Conservation (phyloP, 2,797 vertebrate species). For the Gastrophryne carolinensis region DNA sequence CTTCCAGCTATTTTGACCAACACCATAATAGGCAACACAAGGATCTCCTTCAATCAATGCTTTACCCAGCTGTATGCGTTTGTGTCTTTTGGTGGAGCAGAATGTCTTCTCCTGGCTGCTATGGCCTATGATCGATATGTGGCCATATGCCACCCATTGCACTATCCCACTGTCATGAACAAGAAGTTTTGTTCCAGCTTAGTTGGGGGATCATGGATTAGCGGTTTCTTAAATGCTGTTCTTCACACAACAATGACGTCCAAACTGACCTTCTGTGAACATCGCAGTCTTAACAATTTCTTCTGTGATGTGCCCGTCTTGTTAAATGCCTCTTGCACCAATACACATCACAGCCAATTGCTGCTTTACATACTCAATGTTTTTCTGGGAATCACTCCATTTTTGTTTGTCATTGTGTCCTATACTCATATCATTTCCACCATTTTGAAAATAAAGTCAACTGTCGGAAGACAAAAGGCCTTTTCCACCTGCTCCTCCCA, state of each 20-base stretch:
- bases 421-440: conserved; percentile 48
- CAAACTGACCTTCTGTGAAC: conserved; percentile 49
- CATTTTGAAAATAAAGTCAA: too few species aligned
- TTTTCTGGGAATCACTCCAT: conserved; percentile 44
- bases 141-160: background rate
- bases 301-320: conserved; percentile 57
- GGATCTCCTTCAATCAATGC: conserved; percentile 53
- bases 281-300: conserved; percentile 49
- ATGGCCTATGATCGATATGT: conserved; percentile 55
- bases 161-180: background rate
- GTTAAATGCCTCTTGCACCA: conserved; percentile 52
- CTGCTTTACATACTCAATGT: conserved; percentile 52
- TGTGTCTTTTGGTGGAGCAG: conserved; percentile 56
- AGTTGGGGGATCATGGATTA: background rate
- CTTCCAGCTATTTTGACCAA: conserved; percentile 54
- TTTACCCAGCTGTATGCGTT: conserved; percentile 58
- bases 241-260: conserved; percentile 53
- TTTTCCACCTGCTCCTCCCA: conserved; percentile 58
- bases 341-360: conserved; percentile 39
- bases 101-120: conserved; percentile 53
- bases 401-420: conserved; percentile 49
- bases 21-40: conserved; percentile 51
- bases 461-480: conserved; percentile 51
- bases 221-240: conserved; percentile 43
- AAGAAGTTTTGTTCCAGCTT: background rate